Base-by-base conservation (phyloP, 2,113 vertebrate genomes). In the Oplegnathus fasciatus region DNA sequence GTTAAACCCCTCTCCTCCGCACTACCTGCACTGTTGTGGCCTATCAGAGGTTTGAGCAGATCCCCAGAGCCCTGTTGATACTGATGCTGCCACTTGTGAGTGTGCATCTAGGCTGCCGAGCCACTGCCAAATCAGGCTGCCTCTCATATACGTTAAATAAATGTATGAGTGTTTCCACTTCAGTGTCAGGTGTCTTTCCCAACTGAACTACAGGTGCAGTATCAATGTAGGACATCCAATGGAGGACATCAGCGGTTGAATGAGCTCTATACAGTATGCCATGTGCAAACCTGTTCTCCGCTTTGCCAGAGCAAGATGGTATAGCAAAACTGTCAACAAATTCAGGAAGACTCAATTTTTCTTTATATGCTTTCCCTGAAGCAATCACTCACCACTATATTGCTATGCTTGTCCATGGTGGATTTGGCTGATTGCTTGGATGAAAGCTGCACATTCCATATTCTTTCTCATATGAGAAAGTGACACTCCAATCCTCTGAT, bases 401-500 rank as follows among this genome's bases (percentile, higher is more conserved):
- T 88, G 87, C 88, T 80, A 86, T 89, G 88, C 89, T 75, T 87
- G 87, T 88, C 85, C 77, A 91, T 60, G 81, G 78, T 86, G 90
- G 83, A 82, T 90, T 92, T 85, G 82, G 84, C 46, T 92, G 78
- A 90, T 83, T 91, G 89, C 84, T 66, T 26, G 71, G 86, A 88
- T 94, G 91, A 93, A 90, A 93, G 87, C 84, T 52, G 58, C 75
- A 82, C 85, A 92, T 93, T 93, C 83, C 88, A 83, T 84, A 94
- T 94, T 94, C 90, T 90, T 90, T 92, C 89, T 93, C 83, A 92
- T 91, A 92, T 74, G 60, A 91, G 78, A 89, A 91, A 93, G 85
- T 94, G 92, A 88, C 92, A 90, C 80, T 82, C 84, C 69, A 65
- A 82, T 88, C 67, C 91, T 93, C 92, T 94, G 91, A 94, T 95